Evolutionary conservation across 2,113 vertebrate genomes (phyloP), one percentile per base, ranked within the genome.

Genomic region (Mionectes macconnelli): DNA sequence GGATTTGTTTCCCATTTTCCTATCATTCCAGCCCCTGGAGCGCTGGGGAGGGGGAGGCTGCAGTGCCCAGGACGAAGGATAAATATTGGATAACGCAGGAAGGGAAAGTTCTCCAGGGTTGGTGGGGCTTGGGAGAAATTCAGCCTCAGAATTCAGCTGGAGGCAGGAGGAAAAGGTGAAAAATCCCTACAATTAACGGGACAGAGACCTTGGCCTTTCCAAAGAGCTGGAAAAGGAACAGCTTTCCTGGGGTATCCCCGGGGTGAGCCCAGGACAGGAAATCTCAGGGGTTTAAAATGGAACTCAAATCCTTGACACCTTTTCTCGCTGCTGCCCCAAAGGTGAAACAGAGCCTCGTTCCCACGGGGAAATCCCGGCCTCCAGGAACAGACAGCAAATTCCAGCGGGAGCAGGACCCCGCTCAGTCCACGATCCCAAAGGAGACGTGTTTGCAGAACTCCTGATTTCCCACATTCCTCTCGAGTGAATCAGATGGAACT

Each of bases 41-140:
- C 82, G 21, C 77, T 40, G 91, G 27, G 39, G 89, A 93, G 62
- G 92, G 95, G 96, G 95, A 95, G 63, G 92, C 87, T 85, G 93
- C 60, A 40, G 94, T 7, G 7, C 50, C 85, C 78, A 75, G 75
- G 70, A 20, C 37, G 5, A 37, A 45, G 87, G 84, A 30, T 28
- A 73, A 78, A 84, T 2, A 37, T 4, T 49, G 79, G 75, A 50
- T 73, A 88, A 69, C 0, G 37, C 0, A 6, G 74, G 42, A 10
- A 73, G 35, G 60, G 44, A 7, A 74, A 81, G 27, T 8, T 76
- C 57, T 45, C 49, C 33, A 27, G 42, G 45, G 73, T 1, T 17
- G 2, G n/a, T 35, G 10, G 21, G 19, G 8, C 1, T 3, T 22
- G 27, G 80, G 86, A 77, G 69, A 64, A 74, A 89, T 21, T 19